phyloP scores from a whole-genome alignment of 2,113 vertebrate species.

The Pelobates fuscus region DNA sequence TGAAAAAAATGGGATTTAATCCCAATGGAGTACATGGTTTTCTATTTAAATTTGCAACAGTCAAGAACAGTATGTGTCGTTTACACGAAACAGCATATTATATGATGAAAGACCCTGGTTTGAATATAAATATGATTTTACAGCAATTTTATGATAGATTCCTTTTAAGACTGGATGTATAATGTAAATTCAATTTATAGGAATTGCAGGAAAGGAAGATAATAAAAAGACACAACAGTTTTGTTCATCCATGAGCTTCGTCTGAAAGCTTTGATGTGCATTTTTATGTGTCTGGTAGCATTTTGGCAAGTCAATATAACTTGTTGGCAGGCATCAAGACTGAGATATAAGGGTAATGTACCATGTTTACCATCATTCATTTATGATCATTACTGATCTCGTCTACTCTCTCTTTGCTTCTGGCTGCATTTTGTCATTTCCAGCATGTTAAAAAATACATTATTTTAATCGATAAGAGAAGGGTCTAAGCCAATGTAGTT shows the following conservation, averaged over 20 bases:
- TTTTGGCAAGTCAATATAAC: conserved; percentile 23
- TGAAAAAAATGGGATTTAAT: too few species aligned
- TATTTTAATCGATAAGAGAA: conserved; percentile 32
- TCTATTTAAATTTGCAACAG: not conserved
- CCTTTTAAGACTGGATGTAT: not conserved
- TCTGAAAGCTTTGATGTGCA: conserved; percentile 3
- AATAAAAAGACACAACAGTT: conserved; percentile 23
- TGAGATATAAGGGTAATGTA: conserved; percentile 18
- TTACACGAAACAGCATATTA: not conserved
- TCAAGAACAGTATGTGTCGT: not conserved
- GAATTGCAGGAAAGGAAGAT: not conserved
- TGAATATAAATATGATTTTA: not conserved
- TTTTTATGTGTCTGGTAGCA: conserved; percentile 31
- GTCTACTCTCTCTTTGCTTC: not conserved
- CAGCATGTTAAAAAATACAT: conserved; percentile 23
- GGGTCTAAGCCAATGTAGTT: conserved; percentile 14
- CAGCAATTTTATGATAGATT: not conserved
- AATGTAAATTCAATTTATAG: not conserved
- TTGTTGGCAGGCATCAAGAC: conserved; percentile 34
- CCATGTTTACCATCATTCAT: conserved; percentile 43
- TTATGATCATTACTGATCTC: conserved; percentile 32
- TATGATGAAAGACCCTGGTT: not conserved
- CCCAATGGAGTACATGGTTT: too few species aligned
- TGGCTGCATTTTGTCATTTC: conserved; percentile 32
- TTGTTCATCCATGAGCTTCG: not conserved